Evolutionary conservation across 2,113 vertebrate genomes (phyloP).

Genomic region (Chlorodrepanis virens): DNA sequence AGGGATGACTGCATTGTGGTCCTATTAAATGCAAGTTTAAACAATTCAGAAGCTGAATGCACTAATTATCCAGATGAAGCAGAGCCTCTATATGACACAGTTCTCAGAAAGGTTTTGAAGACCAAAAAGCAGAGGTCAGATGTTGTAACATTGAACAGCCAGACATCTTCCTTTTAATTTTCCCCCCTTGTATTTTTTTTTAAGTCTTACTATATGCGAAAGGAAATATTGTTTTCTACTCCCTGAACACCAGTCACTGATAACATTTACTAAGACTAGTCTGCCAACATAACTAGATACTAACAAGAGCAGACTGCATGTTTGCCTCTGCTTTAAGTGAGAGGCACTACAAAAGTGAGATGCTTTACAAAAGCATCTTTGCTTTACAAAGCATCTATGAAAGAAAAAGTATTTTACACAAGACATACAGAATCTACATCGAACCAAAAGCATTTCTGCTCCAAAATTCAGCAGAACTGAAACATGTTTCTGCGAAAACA

Average conservation of each 20-base stretch:
- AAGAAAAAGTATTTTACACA: neutral
- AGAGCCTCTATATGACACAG: neutral
- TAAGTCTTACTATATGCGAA: neutral
- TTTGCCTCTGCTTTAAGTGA: neutral
- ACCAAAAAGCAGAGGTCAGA: neutral
- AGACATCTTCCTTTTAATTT: neutral
- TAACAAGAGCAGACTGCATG: neutral
- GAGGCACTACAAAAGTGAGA: neutral
- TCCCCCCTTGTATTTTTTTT: rapidly evolving
- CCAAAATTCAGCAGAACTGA: neutral
- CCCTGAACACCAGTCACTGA: neutral
- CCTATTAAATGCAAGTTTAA: neutral
- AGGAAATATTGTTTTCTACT: neutral
- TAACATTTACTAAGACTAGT: neutral
- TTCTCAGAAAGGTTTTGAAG: neutral
- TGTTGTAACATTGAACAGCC: neutral
- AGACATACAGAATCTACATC: neutral
- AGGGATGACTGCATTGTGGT: neutral
- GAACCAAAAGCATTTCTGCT: neutral
- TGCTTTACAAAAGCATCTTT: neutral
- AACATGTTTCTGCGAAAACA: neutral
- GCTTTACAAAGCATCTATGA: neutral
- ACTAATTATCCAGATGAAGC: neutral
- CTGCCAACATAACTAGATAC: neutral
- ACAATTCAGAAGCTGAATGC: neutral